These are phyloP conservation scores for Solenodon paradoxus DNA, from an alignment of 2,113 vertebrate species.

Conservation along the genomic window DNA sequence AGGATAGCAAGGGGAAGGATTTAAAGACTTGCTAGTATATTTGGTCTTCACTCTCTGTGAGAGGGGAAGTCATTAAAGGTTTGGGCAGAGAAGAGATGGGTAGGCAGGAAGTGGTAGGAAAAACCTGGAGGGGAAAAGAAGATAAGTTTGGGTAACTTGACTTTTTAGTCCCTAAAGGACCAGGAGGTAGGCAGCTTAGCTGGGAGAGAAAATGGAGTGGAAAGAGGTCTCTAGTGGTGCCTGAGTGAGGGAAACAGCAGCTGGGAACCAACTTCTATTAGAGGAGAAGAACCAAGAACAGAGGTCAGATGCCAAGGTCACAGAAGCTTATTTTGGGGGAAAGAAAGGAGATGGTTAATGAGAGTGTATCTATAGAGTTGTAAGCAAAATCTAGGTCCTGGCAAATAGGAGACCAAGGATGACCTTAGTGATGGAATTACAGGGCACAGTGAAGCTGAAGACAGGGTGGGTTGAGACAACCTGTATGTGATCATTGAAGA, in stretches of 20 bases:
- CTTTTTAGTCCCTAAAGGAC: background rate
- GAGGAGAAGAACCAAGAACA: background rate
- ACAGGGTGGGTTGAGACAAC: background rate
- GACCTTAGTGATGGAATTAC: background rate
- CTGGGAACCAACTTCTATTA: too few relatives aligned
- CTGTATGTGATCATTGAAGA: background rate
- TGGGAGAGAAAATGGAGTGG: background rate
- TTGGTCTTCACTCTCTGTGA: background rate
- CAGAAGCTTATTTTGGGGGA: background rate
- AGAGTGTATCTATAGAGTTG: background rate
- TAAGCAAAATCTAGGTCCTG: background rate
- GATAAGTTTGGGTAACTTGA: background rate
- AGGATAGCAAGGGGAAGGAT: background rate
- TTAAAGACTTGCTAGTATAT: background rate
- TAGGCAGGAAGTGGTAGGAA: background rate
- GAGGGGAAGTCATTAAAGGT: background rate
- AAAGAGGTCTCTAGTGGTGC: background rate
- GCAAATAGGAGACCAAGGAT: background rate
- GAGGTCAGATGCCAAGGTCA: background rate
- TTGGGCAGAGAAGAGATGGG: background rate
- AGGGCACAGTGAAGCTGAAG: background rate
- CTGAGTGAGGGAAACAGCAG: background rate
- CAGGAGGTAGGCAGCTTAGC: background rate
- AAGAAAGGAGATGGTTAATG: background rate
- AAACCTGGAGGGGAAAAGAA: background rate